Conservation (phyloP, 2,113 vertebrate genomes). For the Seriola aureovittata region DNA sequence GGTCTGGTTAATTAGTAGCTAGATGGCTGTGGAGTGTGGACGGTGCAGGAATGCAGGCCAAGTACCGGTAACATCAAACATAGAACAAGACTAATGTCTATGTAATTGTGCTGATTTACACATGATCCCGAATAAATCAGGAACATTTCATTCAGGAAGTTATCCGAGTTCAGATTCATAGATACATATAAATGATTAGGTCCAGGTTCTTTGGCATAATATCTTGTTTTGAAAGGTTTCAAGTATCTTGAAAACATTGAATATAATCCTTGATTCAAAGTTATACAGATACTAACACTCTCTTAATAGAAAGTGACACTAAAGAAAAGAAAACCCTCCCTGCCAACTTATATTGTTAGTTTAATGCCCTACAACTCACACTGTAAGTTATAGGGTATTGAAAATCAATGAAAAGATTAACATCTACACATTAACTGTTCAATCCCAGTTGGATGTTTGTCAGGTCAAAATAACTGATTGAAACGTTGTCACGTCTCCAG, state of each 20-base stretch:
- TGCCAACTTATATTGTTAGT: not conserved
- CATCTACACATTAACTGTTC: not conserved
- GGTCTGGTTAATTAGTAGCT: slow-evolving; percentile 61
- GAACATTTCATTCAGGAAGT: not conserved
- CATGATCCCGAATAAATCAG: not conserved
- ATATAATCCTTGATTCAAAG: not conserved
- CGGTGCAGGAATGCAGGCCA: slow-evolving; percentile 35
- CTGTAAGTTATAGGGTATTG: not conserved
- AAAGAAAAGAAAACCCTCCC: not conserved
- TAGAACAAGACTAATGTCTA: too few species aligned
- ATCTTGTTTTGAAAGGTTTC: not conserved
- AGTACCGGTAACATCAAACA: not conserved
- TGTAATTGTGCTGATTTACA: not conserved
- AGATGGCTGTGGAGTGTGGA: slow-evolving; percentile 29
- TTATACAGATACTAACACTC: not conserved
- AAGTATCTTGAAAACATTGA: not conserved
- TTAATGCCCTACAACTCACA: not conserved
- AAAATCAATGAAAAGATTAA: not conserved
- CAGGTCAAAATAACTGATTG: not conserved
- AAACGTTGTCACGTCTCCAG: not conserved
- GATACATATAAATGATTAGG: not conserved
- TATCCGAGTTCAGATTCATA: not conserved
- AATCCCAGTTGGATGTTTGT: not conserved
- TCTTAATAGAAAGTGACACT: not conserved
- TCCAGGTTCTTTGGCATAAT: not conserved